These are phyloP conservation scores for Hypotaenidia philippensis DNA, from an alignment of 2,797 vertebrate genomes.

Conservation along the genomic window DNA sequence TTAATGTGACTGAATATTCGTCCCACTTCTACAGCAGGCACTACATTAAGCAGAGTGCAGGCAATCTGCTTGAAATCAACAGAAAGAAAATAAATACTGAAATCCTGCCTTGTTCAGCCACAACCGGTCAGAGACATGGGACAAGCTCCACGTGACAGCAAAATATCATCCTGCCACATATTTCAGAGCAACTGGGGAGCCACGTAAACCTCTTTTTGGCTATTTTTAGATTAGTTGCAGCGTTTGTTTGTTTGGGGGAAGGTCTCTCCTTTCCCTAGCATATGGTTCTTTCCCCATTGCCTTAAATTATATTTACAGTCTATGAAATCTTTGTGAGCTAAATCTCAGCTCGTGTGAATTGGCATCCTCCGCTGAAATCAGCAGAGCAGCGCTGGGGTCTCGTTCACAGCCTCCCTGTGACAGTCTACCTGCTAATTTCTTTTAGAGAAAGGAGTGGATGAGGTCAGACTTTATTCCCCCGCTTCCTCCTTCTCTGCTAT, in stretches of 20 bases:
- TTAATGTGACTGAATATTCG: slow-evolving; percentile 67
- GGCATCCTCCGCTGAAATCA: background rate
- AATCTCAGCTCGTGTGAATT: background rate
- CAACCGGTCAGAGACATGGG: background rate
- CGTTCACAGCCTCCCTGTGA: background rate
- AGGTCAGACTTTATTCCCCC: background rate
- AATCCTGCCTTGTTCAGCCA: background rate
- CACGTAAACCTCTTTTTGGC: background rate
- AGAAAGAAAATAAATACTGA: slow-evolving; percentile 63
- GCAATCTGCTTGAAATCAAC: slow-evolving; percentile 74
- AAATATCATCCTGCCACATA: background rate
- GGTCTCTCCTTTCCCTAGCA: background rate
- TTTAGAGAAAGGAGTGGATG: background rate
- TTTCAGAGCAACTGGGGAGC: background rate
- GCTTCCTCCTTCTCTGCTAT: background rate
- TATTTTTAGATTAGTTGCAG: background rate
- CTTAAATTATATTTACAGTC: slow-evolving; percentile 20
- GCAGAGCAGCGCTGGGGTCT: background rate
- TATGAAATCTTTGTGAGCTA: slow-evolving; percentile 1
- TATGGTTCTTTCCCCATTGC: background rate
- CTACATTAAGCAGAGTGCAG: slow-evolving; percentile 66
- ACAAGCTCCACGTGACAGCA: background rate
- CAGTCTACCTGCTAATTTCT: slow-evolving; percentile 37
- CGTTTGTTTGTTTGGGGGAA: background rate
- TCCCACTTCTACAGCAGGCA: slow-evolving; percentile 71